Evolutionary conservation across 2,888 invertebrate genomes (phyloP), one percentile per base, ranked within the genome.

Genomic region (Leptinotarsa rubiginosa): DNA sequence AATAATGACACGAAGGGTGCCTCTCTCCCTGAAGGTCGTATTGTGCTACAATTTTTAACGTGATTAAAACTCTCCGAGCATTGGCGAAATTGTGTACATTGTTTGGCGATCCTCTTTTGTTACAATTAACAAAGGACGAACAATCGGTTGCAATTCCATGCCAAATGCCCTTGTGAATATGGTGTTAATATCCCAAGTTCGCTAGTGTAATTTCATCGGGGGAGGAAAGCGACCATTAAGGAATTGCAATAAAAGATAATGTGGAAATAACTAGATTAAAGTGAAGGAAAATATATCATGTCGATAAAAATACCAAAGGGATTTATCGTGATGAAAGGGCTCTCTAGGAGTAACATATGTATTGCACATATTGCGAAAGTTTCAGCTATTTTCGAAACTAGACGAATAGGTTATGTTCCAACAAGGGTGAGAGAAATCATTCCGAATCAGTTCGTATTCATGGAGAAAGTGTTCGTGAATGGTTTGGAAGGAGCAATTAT

Each of bases 131-230:
- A 75, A 72, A 75, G 72, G 72, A 52, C 65, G 70, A 75, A 72
- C 75, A 75, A 75, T 75, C 72, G 62, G 72, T 72, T 69, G 75
- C 70, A 75, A 69, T 75, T 75, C 72, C 75, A 75, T 67, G 62
- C 65, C 59, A 72, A 75, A 72, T 75, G 66, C 72, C 70, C 75
- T 70, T 75, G 75, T 72, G 75, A 72, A 75, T 75, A 72, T 70
- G 70, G 75, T 72, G 75, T 75, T 75, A 72, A 70, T 75, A 74
- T 75, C 75, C 72, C 69, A 73, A 73, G 73, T 69, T 73, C 69
- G 54, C 65, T 66, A 69, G 69, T 69, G 59, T 59, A 69, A 73
- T 69, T 49, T 68, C 68, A 41, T 41, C 54, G 41, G 20, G 41
- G 31, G 18, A 59, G 70, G 70, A 68, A 52, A 68, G 70, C 50